phyloP scores from a whole-genome alignment of 2,797 vertebrate genomes.

The Scyliorhinus canicula region DNA sequence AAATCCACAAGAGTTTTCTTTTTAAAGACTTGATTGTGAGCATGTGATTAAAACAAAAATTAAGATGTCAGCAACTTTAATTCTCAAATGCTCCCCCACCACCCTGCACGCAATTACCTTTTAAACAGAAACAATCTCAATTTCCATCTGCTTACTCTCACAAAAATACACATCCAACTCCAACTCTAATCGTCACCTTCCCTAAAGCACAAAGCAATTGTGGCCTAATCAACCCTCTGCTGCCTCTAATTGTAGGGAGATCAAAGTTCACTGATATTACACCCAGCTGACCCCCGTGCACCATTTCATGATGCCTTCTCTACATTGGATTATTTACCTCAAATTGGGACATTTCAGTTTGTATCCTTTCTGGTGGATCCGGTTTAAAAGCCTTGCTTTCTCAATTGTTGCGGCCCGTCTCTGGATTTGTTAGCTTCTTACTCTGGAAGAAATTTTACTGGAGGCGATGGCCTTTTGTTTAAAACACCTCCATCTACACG shows the following conservation, averaged over 20 bases:
- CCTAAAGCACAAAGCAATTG: not conserved
- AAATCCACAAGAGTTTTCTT: too few relatives aligned
- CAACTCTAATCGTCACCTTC: not conserved
- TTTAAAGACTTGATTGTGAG: not conserved
- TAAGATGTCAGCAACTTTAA: not conserved
- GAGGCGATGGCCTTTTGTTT: too few relatives aligned
- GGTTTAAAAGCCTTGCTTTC: too few relatives aligned
- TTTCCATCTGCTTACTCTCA: not conserved
- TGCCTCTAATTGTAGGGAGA: not conserved
- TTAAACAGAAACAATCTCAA: not conserved
- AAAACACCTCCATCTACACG: too few relatives aligned
- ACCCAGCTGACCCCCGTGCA: too few relatives aligned
- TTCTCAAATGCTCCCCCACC: not conserved
- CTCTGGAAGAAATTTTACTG: too few relatives aligned
- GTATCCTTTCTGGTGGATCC: too few relatives aligned
- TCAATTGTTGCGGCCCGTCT: too few relatives aligned
- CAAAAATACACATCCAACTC: not conserved
- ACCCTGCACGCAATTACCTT: not conserved
- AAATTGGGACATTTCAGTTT: too few relatives aligned
- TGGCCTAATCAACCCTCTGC: not conserved
- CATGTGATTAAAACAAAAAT: not conserved
- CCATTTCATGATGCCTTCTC: not conserved
- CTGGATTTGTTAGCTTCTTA: too few relatives aligned
- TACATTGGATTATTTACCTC: not conserved
- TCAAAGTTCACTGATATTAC: too few relatives aligned